Base-by-base conservation (phyloP, 1,140 invertebrate genomes). In the Spodoptera litura region DNA sequence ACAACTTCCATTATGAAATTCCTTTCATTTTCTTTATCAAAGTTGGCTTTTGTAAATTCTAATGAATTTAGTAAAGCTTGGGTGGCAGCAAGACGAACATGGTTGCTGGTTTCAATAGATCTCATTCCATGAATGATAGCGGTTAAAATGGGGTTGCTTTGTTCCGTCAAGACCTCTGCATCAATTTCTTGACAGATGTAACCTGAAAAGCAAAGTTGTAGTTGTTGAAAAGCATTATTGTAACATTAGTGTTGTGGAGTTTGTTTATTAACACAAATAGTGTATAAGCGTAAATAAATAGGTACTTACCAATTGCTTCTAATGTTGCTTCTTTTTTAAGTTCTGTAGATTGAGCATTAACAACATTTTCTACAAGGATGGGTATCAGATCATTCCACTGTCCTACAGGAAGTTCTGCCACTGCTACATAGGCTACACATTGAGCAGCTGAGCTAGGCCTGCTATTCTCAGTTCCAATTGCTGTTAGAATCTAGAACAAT, bases 1-100 rank as follows among this genome's bases (percentile, higher is more conserved):
- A 99, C 99, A 31, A 99, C 98, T 96, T 99, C 98, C 99, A 99
- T 99, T 56, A 99, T 99, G 90, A 99, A 99, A 94, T 99, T 99
- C 85, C 99, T 95, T 95, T 99, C 99, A 80, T 97, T 96, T 95
- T 99, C 98, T 93, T 98, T 98, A 85, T 99, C 98, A 95, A 99
- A 99, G 95, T 99, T 99, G 13, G 98, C 98, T 95, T 98, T 98
- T 8, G 99, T 99, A 89, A 99, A 99, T 95, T 99, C 99, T 27
- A 99, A 93, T 0, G 99, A 99, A 94, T 99, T 99, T n/a, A 98
- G 96, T 13, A 99, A 95, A 9, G 99, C 99, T 88, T 97, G 99
- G 12, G 99, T 99, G 5, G 99, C 99, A 49, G 99, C 99, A 62
- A 99, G 95, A 78, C 98, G 95, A 0, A 99, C 98, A 93, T 98